Evolutionary conservation across 2,797 vertebrate genomes (phyloP).

Genomic region (Siniperca scherzeri): DNA sequence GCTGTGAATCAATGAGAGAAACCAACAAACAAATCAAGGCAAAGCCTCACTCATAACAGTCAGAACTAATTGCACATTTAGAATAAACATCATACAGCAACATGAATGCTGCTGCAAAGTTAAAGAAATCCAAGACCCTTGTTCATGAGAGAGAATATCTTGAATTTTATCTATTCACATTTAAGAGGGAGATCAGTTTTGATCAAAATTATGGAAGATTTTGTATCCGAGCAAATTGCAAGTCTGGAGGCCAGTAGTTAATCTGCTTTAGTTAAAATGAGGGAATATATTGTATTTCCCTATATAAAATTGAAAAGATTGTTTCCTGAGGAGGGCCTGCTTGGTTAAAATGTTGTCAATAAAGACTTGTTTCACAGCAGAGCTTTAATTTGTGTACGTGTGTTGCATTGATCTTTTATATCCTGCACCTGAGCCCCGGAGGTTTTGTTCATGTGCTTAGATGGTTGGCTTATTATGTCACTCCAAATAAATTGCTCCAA

Average conservation of each 20-base stretch:
- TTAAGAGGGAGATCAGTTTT: background rate
- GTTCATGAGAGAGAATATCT: background rate
- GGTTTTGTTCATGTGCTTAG: conserved; percentile 10
- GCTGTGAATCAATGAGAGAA: background rate
- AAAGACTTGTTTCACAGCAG: conserved; percentile 12
- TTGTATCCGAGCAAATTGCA: background rate
- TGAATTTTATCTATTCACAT: conserved; percentile 5
- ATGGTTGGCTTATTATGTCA: conserved; percentile 14
- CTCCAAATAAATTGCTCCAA: conserved; percentile 1
- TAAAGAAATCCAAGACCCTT: background rate
- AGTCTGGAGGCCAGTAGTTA: background rate
- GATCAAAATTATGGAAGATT: background rate
- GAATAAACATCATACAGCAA: background rate
- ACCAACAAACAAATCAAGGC: background rate
- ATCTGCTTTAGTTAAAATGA: background rate
- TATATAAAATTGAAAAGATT: background rate
- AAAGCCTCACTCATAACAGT: background rate
- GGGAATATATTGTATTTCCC: background rate
- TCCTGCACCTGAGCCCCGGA: conserved; percentile 11
- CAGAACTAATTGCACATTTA: background rate
- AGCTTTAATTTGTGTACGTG: conserved; percentile 24
- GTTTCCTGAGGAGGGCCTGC: background rate
- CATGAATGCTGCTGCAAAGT: background rate
- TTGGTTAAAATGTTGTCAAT: conserved; percentile 19
- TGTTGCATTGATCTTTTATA: conserved; percentile 33